Evolutionary conservation across 2,113 vertebrate genomes (phyloP).

Genomic region (Gymnobelideus leadbeateri): DNA sequence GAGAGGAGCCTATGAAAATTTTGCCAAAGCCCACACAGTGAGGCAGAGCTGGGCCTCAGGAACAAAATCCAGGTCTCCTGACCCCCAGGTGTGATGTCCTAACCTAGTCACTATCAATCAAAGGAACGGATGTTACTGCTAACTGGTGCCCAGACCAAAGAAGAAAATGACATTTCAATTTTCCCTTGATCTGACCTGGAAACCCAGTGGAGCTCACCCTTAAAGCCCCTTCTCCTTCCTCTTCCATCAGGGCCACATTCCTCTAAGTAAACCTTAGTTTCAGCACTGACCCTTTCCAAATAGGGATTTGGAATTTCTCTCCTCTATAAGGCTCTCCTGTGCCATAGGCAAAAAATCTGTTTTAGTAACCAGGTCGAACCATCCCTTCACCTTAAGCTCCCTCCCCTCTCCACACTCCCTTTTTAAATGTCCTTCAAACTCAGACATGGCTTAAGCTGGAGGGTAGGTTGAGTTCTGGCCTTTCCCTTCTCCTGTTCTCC

Average conservation of each 20-base stretch:
- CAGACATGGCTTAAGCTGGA: background rate
- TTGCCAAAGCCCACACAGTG: background rate
- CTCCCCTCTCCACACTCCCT: background rate
- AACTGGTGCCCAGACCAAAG: background rate
- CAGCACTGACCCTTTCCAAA: background rate
- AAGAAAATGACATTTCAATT: background rate
- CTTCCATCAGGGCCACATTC: background rate
- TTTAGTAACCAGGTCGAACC: background rate
- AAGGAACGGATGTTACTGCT: background rate
- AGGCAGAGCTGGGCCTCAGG: background rate
- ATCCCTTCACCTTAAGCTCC: background rate
- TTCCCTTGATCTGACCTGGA: conserved; percentile 4
- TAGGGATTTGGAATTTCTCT: background rate
- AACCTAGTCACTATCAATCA: background rate
- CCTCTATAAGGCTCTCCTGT: background rate
- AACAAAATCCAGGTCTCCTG: background rate
- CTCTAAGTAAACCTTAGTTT: background rate
- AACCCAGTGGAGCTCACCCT: background rate
- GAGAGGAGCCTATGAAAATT: background rate
- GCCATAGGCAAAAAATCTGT: background rate
- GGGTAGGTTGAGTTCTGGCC: background rate
- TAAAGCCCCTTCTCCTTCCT: background rate
- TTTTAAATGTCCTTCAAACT: background rate
- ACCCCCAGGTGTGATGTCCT: background rate
- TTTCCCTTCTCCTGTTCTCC: background rate